Evolutionary conservation across 2,888 invertebrate genomes (phyloP), one percentile per base, ranked within the genome.

Genomic region (Nezara viridula): DNA sequence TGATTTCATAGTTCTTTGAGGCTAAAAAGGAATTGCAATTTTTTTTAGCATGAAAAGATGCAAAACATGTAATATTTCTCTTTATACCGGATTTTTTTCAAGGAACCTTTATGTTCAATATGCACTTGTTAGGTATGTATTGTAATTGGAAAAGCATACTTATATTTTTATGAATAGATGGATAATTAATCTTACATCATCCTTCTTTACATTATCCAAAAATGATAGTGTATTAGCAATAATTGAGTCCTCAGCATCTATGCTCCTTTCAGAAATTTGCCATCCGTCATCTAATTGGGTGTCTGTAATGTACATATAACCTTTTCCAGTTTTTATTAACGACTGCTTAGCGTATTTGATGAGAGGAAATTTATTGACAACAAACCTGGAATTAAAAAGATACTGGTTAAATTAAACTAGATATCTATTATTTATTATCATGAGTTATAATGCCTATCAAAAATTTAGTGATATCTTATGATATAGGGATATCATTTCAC

Each of bases 311-410:
- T 95, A 96, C 92, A 96, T 93, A 92, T 97, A 97, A 1, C 95
- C 95, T 24, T 95, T 92, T 0, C 97, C 97, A 90, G 93, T 93
- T 88, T 93, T 93, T 89, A 44, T 94, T 91, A 0, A 94, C 21
- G 73, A 32, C 21, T 60, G 94, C 2, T 94, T 92, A 90, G 94
- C 94, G 90, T 94, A 92, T 86, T 94, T 94, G 91, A 95, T 94
- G 91, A 94, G 94, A 2, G 97, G 97, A 90, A 97, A 92, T 93
- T 98, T 98, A 93, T 98, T 98, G 47, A 96, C 93, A 91, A 97
- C 95, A 93, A 95, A 98, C 98, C 98, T 98, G 91, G 89, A 91
- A 91, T 24, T 2, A 47, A 86, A 55, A 21, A 50, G n/a, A 27
- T 32, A 73, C 5, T 37, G 37, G 21, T 73, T n/a, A n/a, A n/a